A percentile compares a stretch with the other conserved stretches of the same genome.
These are phyloP conservation scores for Junco hyemalis DNA, from an alignment of 2,113 vertebrate species.

Conservation along the genomic window DNA sequence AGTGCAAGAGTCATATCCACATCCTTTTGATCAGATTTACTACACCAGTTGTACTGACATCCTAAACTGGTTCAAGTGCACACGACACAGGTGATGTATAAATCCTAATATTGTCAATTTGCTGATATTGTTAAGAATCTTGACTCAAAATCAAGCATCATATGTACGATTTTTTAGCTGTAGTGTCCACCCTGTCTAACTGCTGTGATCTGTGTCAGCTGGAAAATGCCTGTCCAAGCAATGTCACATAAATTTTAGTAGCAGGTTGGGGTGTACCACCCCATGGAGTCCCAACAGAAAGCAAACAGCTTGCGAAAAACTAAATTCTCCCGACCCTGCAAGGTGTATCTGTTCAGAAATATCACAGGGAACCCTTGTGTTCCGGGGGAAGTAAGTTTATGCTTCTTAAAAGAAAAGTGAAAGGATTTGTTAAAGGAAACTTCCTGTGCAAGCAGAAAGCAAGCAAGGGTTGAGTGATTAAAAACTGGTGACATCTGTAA, in stretches of 20 bases:
- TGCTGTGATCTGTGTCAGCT: background rate
- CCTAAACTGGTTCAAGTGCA: conserved; percentile 99
- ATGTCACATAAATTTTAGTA: background rate
- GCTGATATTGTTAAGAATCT: background rate
- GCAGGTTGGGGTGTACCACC: background rate
- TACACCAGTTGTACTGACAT: conserved; percentile 97
- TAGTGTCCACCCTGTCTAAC: background rate
- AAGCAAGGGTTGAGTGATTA: background rate
- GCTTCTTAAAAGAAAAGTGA: background rate
- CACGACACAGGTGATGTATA: conserved; percentile 87
- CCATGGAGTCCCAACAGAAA: background rate
- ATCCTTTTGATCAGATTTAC: conserved; percentile 95
- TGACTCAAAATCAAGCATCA: background rate
- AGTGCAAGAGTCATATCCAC: conserved; percentile 94
- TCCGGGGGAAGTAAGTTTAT: background rate
- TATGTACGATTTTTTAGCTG: background rate
- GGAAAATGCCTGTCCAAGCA: background rate
- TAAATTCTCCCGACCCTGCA: background rate
- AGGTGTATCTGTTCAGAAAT: background rate
- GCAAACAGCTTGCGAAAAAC: background rate
- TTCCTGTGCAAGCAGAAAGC: background rate
- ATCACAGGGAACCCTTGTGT: background rate
- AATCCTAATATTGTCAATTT: background rate
- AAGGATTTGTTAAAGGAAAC: background rate
- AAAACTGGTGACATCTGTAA: background rate